Base-by-base conservation (phyloP, 2,113 vertebrate genomes). In the Miniopterus natalensis region DNA sequence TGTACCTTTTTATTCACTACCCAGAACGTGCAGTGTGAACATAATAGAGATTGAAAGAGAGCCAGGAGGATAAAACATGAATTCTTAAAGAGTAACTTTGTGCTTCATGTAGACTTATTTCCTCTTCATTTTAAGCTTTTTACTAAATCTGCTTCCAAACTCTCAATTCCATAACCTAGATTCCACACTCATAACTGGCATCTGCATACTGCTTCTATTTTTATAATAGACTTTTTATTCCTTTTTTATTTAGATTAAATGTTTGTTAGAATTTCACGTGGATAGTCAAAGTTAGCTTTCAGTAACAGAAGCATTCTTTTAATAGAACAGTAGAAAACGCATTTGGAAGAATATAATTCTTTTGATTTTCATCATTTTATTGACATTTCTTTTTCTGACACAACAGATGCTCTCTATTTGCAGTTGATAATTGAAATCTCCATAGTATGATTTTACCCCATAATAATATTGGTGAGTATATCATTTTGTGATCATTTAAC, bases 1-100 rank as follows among this genome's bases (percentile, higher is more conserved):
- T 98, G 98, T 98, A 98, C 98, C 98, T 98, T 49, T 95, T 73
- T 97, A 90, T 95, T 96, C 87, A 95, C 80, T 98, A 98, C 98
- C 98, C 98, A 98, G 98, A 98, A 96, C 98, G 63, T 98, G 98
- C 98, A 98, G 96, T 98, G 98, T 98, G 98, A 98, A 98, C 97
- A 97, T 97, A 95, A 97, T 98, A 98, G 98, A 98, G 98, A 95
- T 98, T 96, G 73, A 84, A 4, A 96, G 88, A 92, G 89, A 0
- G 66, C 96, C 73, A 51, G 15, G 83, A 89, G 9, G 27, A 49
- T 61, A 71, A 90, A 90, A 68, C 6, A 81, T 1, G 0, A 79
- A 80, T 90, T 90, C 42, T 80, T 87, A 92, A 93, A 91, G 15
- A 71, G 29, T 59, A 70, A 83, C 5, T 83, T 65, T 87, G 10